Percentiles rank a stretch among this genome's conserved stretches.
These are phyloP conservation scores for Dromius quadrimaculatus DNA, from an alignment of 2,888 invertebrate genomes.

Conservation along the genomic window DNA sequence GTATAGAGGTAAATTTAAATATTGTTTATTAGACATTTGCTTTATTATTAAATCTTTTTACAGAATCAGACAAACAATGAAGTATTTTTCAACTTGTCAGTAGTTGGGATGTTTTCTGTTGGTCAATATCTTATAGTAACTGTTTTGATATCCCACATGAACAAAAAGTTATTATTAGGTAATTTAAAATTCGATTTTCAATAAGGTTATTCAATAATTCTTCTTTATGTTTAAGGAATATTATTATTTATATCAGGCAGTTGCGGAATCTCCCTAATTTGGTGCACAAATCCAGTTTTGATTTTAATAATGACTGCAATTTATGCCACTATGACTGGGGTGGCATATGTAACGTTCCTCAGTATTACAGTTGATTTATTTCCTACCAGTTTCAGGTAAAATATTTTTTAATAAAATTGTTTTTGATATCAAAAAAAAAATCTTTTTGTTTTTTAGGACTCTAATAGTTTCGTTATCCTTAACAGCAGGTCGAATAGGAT, in stretches of 20 bases:
- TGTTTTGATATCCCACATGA: background rate
- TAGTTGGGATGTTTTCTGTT: constrained; percentile 8
- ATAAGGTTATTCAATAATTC: background rate
- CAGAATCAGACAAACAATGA: constrained; percentile 9
- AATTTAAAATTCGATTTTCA: background rate
- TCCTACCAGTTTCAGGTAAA: constrained; percentile 53
- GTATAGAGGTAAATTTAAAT: constrained; percentile 1
- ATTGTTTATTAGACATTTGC: background rate
- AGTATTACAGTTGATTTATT: constrained; percentile 40
- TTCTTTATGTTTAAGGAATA: constrained; percentile 15
- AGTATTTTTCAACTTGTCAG: constrained; percentile 8
- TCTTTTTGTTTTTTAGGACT: too few relatives aligned
- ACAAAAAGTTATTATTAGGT: constrained; percentile 14
- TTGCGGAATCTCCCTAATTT: constrained; percentile 30
- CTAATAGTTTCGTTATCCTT: constrained; percentile 62
- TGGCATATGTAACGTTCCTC: constrained; percentile 10
- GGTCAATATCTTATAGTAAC: background rate
- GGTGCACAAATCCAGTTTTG: constrained; percentile 16
- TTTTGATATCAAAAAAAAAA: too few relatives aligned
- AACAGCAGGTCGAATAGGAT: constrained; percentile 77
- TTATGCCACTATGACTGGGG: constrained; percentile 22
- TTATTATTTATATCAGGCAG: constrained; percentile 21
- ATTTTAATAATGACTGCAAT: constrained; percentile 25
- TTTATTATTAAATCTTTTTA: background rate
- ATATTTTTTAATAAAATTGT: background rate